Conservation (phyloP, 2,113 vertebrate genomes). For the Xiphophorus maculatus region DNA sequence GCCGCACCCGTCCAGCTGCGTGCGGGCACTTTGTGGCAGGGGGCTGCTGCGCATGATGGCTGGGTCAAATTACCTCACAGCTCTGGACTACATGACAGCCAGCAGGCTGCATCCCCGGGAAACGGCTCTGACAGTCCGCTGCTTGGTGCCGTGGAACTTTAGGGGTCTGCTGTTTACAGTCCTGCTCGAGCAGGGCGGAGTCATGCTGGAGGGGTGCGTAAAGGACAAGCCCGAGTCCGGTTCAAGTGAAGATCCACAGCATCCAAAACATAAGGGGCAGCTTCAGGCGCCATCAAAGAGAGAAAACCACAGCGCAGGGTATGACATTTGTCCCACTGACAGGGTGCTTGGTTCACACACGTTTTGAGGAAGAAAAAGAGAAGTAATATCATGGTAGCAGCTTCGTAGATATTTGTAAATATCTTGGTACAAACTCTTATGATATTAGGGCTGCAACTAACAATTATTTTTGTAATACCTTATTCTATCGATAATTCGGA, state of each 20-base stretch:
- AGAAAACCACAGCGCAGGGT: slow-evolving; percentile 76
- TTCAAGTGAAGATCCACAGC: slow-evolving; percentile 30
- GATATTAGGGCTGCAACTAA: too few species aligned
- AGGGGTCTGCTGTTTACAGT: slow-evolving; percentile 88
- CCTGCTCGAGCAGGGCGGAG: slow-evolving; percentile 89
- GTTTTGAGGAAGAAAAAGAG: neutral
- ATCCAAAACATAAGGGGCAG: slow-evolving; percentile 34
- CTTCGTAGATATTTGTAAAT: neutral
- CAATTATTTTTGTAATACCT: too few species aligned
- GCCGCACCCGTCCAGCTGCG: slow-evolving; percentile 88
- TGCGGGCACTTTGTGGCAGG: slow-evolving; percentile 91
- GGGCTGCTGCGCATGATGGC: slow-evolving; percentile 87
- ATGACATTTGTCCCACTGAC: slow-evolving; percentile 16
- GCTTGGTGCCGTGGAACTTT: slow-evolving; percentile 93
- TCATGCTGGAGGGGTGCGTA: slow-evolving; percentile 83
- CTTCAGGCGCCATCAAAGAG: neutral
- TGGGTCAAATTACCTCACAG: slow-evolving; percentile 84
- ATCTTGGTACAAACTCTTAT: neutral
- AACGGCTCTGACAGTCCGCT: slow-evolving; percentile 84
- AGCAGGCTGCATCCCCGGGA: slow-evolving; percentile 86
- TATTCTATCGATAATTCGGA: too few species aligned
- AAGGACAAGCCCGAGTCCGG: slow-evolving; percentile 27
- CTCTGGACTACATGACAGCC: slow-evolving; percentile 92
- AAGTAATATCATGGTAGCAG: neutral
- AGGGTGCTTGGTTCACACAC: neutral